A percentile compares a stretch with the other conserved stretches of the same genome.
Conservation (phyloP, 2,797 vertebrate species). For the Crocodylus rhombifer region DNA sequence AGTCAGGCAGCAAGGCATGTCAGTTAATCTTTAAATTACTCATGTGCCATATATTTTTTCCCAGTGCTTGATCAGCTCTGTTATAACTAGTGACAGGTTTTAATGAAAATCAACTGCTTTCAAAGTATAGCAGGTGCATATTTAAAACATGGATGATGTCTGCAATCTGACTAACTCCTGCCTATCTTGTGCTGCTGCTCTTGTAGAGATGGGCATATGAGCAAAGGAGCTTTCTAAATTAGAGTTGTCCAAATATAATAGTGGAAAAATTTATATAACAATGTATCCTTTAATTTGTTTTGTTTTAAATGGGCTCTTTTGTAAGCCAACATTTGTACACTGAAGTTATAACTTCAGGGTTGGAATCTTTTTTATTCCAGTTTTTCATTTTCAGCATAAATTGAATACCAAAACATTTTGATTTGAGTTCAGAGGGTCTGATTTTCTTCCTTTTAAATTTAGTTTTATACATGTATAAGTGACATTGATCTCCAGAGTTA, state of each 20-base stretch:
- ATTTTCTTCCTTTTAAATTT: background rate
- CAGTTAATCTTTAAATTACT: too few relatives aligned
- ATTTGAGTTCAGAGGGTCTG: background rate
- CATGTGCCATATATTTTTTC: too few relatives aligned
- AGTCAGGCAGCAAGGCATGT: too few relatives aligned
- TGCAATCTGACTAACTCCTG: too few relatives aligned
- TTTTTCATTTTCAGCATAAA: too few relatives aligned
- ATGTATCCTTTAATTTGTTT: background rate
- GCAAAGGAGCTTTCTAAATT: constrained; percentile 24
- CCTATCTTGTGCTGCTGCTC: too few relatives aligned
- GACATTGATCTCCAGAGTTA: background rate
- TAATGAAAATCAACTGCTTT: too few relatives aligned
- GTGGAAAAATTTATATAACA: background rate
- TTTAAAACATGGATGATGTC: too few relatives aligned
- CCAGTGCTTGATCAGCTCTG: too few relatives aligned
- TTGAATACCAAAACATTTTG: too few relatives aligned
- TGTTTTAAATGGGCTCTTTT: background rate
- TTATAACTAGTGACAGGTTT: too few relatives aligned
- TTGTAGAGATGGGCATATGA: constrained; percentile 17
- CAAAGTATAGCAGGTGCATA: too few relatives aligned
- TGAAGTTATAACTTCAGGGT: background rate
- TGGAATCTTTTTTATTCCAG: background rate
- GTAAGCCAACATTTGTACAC: background rate
- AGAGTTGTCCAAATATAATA: background rate
- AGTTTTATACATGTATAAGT: background rate